Evolutionary conservation across 2,888 invertebrate genomes (phyloP).

Genomic region (Synergus gifuensis): DNA sequence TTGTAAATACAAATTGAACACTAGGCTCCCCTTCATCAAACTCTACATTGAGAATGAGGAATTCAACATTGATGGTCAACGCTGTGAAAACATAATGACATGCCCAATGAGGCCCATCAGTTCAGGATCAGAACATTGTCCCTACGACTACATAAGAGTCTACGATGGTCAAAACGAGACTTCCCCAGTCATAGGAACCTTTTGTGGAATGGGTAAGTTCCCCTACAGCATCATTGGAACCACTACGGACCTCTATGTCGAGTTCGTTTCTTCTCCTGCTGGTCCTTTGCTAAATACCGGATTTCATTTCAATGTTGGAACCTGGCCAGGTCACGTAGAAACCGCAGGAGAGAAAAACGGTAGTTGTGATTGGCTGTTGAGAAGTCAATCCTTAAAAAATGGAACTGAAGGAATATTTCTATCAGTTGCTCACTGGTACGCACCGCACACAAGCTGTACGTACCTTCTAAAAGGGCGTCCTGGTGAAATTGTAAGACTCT

Average conservation of each 20-base stretch:
- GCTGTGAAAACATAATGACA: slow-evolving; percentile 96
- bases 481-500: slow-evolving; percentile 92
- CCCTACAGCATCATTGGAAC: slow-evolving; percentile 96
- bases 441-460: slow-evolving; percentile 94
- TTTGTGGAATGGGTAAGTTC: slow-evolving; percentile 95
- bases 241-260: slow-evolving; percentile 92
- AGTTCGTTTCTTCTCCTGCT: slow-evolving; percentile 93
- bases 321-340: slow-evolving; percentile 95
- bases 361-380: slow-evolving; percentile 92
- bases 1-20: slow-evolving; percentile 94
- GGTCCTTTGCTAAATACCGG: slow-evolving; percentile 94
- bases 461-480: slow-evolving; percentile 92
- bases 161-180: slow-evolving; percentile 94
- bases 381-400: slow-evolving; percentile 88
- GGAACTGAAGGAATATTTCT: slow-evolving; percentile 94
- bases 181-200: slow-evolving; percentile 92
- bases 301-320: slow-evolving; percentile 96
- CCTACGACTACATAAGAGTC: slow-evolving; percentile 92
- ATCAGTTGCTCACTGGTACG: slow-evolving; percentile 96
- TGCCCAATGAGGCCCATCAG: slow-evolving; percentile 95
- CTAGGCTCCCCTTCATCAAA: slow-evolving; percentile 92
- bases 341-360: slow-evolving; percentile 92
- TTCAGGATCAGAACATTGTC: slow-evolving; percentile 92
- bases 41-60: slow-evolving; percentile 95
- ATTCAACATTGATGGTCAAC: slow-evolving; percentile 95